A percentile compares a stretch with the other conserved stretches of the same genome.
These are phyloP conservation scores for Pterois miles DNA, from an alignment of 2,797 vertebrate species.

Conservation along the genomic window DNA sequence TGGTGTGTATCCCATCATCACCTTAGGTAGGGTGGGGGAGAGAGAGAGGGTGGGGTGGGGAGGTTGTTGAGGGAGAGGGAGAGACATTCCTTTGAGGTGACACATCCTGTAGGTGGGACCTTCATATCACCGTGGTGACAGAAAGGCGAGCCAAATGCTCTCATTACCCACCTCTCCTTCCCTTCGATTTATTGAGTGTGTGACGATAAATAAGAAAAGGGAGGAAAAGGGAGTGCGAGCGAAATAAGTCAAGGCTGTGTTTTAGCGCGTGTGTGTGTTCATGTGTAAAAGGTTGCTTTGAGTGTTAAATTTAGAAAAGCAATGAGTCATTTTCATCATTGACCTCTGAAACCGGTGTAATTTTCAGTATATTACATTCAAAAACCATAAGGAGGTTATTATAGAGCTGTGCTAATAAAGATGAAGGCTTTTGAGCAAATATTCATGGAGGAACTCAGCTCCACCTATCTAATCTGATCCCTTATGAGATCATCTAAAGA, in stretches of 20 bases:
- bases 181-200: constrained; percentile 4
- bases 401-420: not conserved
- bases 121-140: constrained; percentile 72
- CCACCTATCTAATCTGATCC: not conserved
- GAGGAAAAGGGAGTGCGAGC: constrained; percentile 39
- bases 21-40: constrained; percentile 38
- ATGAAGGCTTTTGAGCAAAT: not conserved
- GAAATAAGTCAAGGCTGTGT: constrained; percentile 6
- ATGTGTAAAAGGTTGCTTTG: not conserved
- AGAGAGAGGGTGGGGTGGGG: not conserved
- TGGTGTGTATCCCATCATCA: constrained; percentile 51
- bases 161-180: constrained; percentile 66
- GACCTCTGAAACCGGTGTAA: not conserved
- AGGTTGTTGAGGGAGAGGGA: not conserved
- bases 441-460: not conserved
- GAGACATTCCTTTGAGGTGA: constrained; percentile 80
- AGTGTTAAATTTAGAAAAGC: not conserved
- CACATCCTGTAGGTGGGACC: constrained; percentile 80
- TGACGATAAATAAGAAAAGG: constrained; percentile 30
- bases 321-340: constrained; percentile 38
- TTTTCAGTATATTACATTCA: not conserved
- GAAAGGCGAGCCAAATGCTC: constrained; percentile 73
- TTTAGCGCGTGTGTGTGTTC: constrained; percentile 4
- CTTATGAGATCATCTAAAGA: not conserved
- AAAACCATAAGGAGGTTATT: not conserved